Evolutionary conservation across 2,888 invertebrate genomes (phyloP).

Genomic region (Hirtodrosophila trivittata): DNA sequence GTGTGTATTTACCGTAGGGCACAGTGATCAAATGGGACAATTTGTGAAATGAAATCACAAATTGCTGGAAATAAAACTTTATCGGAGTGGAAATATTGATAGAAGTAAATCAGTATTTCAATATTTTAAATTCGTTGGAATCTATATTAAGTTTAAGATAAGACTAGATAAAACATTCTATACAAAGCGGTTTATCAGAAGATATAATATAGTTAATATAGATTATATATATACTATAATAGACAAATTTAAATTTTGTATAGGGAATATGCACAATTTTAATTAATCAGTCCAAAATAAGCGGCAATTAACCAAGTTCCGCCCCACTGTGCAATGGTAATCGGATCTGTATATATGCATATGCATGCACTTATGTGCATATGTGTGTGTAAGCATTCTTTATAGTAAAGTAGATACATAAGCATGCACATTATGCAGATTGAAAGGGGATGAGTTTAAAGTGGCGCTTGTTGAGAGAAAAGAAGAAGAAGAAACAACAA

Average conservation of each 20-base stretch:
- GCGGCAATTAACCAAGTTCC: background rate
- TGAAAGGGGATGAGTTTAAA: conserved; percentile 70
- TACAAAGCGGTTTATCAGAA: too few relatives aligned
- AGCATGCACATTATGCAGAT: conserved; percentile 70
- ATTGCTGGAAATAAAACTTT: too few relatives aligned
- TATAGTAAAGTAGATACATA: conserved; percentile 75
- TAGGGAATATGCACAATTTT: background rate
- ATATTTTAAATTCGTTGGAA: too few relatives aligned
- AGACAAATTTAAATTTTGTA: background rate
- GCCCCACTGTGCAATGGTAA: conserved; percentile 61
- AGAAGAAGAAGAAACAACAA: conserved; percentile 35
- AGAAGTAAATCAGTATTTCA: too few relatives aligned
- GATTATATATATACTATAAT: too few relatives aligned
- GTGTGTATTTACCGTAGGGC: conserved; percentile 24
- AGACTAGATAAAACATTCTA: too few relatives aligned
- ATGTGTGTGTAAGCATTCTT: conserved; percentile 47
- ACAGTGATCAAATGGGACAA: conserved; percentile 38
- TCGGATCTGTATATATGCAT: conserved; percentile 46
- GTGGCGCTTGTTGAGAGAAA: conserved; percentile 67
- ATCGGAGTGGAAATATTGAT: too few relatives aligned
- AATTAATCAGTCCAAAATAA: background rate
- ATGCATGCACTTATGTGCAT: conserved; percentile 2
- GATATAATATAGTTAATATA: too few relatives aligned
- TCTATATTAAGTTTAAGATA: too few relatives aligned
- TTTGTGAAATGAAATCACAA: too few relatives aligned